Conservation (phyloP, 2,888 invertebrate genomes). For the Pyrochroa serraticornis region DNA sequence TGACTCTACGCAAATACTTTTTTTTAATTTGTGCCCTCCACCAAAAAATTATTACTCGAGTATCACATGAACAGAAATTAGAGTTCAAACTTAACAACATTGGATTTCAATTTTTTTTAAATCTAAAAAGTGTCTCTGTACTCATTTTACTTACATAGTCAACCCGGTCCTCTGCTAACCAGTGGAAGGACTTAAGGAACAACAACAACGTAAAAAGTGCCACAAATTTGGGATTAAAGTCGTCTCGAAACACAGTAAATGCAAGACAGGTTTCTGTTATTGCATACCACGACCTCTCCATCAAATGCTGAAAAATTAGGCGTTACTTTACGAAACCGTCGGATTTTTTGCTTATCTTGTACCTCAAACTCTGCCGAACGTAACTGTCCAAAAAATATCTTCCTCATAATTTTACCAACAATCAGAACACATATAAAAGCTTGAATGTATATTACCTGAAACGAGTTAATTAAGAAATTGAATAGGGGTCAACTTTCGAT, state of each 20-base stretch:
- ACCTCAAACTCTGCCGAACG: constrained; percentile 97
- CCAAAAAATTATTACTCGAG: too few relatives aligned
- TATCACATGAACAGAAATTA: too few relatives aligned
- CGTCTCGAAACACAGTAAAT: constrained; percentile 98
- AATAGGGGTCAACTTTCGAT: constrained; percentile 33
- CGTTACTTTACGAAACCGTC: not conserved
- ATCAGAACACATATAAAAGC: constrained; percentile 93
- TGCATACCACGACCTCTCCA: constrained; percentile 99
- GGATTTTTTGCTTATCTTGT: constrained; percentile 38
- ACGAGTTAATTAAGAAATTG: constrained; percentile 41
- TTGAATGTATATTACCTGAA: constrained; percentile 95
- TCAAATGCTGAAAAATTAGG: constrained; percentile 77
- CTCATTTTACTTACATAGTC: constrained; percentile 86
- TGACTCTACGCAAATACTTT: too few relatives aligned
- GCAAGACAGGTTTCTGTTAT: constrained; percentile 99
- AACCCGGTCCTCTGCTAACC: constrained; percentile 98
- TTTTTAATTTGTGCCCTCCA: too few relatives aligned
- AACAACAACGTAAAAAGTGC: constrained; percentile 94
- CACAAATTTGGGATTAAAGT: constrained; percentile 98
- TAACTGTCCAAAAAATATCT: constrained; percentile 93
- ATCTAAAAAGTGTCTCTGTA: not conserved
- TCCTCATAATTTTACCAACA: constrained; percentile 89
- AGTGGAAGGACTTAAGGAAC: constrained; percentile 98
- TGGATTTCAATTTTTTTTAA: not conserved
- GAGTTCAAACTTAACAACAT: too few relatives aligned